These are phyloP conservation scores for Penaeus japonicus DNA, from an alignment of 1,140 invertebrate genomes.

Conservation along the genomic window DNA sequence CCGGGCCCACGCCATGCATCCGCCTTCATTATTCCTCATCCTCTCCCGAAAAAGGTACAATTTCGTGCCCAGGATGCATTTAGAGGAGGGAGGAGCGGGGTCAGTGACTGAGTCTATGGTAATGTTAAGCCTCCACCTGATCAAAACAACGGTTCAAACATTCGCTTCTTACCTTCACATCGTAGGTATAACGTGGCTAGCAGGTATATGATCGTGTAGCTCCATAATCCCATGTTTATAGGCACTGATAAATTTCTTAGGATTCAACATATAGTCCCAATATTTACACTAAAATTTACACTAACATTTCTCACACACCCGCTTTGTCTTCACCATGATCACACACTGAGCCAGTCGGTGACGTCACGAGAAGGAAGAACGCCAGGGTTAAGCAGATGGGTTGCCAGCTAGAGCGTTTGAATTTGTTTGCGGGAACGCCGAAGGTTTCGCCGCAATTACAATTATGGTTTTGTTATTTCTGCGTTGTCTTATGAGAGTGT, in stretches of 20 bases:
- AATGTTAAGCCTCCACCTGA: neutral
- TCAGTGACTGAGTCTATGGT: neutral
- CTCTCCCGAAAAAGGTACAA: too few species aligned
- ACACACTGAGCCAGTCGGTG: conserved; percentile 42
- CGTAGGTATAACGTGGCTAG: conserved; percentile 46
- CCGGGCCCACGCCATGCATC: too few species aligned
- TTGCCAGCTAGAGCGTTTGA: neutral
- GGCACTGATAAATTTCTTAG: conserved; percentile 58
- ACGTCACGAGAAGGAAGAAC: conserved; percentile 27
- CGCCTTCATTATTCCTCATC: too few species aligned
- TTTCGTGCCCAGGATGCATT: too few species aligned
- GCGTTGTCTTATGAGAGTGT: too few species aligned
- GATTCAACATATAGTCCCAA: conserved; percentile 57
- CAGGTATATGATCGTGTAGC: conserved; percentile 48
- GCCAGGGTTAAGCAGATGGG: neutral
- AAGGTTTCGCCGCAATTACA: neutral
- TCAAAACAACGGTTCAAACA: neutral
- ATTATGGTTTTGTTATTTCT: too few species aligned
- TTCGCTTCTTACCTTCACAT: conserved; percentile 48
- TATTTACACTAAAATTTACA: conserved; percentile 55
- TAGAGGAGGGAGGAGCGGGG: neutral
- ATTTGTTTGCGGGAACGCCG: neutral
- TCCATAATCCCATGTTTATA: conserved; percentile 59
- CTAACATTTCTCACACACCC: conserved; percentile 39
- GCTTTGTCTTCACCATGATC: conserved; percentile 53